Conservation (phyloP, 2,888 invertebrate species). For the Ochropacha duplaris region DNA sequence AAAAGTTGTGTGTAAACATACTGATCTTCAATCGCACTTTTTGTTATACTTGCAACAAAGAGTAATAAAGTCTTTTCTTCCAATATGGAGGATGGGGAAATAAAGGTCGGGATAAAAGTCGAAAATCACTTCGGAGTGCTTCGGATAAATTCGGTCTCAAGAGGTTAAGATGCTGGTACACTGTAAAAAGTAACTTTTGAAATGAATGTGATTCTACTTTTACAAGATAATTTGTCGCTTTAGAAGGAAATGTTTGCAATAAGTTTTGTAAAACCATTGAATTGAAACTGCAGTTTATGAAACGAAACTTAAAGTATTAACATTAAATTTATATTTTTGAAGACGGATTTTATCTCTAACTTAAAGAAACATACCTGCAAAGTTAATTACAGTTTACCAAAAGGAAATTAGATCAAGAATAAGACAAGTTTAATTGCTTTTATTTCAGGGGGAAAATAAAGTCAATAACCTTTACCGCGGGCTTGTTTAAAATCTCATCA, state of each 20-base stretch:
- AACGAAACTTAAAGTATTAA: not conserved
- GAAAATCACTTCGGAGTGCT: slow-evolving; percentile 47
- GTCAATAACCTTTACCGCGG: not conserved
- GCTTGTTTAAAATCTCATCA: not conserved
- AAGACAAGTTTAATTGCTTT: not conserved
- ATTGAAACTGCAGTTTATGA: not conserved
- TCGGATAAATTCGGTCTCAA: slow-evolving; percentile 35
- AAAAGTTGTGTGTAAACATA: slow-evolving; percentile 25
- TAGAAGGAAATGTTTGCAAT: not conserved
- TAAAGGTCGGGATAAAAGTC: slow-evolving; percentile 45
- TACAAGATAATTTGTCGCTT: not conserved
- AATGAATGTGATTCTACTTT: slow-evolving; percentile 8
- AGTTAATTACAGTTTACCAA: not conserved
- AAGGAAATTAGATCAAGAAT: not conserved
- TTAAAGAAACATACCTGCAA: not conserved
- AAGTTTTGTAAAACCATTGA: not conserved
- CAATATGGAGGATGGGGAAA: slow-evolving; percentile 36
- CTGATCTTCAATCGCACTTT: slow-evolving; percentile 15
- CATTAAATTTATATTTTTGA: too few relatives aligned
- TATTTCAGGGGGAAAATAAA: not conserved
- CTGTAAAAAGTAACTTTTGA: slow-evolving; percentile 18
- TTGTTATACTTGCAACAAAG: slow-evolving; percentile 34
- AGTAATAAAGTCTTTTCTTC: slow-evolving; percentile 38
- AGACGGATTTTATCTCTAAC: not conserved
- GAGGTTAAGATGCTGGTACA: slow-evolving; percentile 43